A percentile compares a stretch with the other conserved stretches of the same genome.
These are phyloP conservation scores for Grallaria varia DNA, from an alignment of 2,113 vertebrate species.

Conservation along the genomic window DNA sequence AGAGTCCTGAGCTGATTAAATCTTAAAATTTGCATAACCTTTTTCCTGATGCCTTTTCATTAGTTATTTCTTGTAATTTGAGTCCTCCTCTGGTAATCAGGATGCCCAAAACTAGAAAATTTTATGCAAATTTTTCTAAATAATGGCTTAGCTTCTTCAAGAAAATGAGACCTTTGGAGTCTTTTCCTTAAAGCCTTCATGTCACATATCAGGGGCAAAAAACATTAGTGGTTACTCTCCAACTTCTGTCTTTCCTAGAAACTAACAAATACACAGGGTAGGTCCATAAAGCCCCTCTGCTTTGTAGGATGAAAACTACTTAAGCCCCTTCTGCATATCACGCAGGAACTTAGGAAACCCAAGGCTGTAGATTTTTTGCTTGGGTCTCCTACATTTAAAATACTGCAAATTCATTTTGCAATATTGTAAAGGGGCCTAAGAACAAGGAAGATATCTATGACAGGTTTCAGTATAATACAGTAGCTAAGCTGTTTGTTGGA, in stretches of 20 bases:
- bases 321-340: background rate
- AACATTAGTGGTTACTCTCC: background rate
- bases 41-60: background rate
- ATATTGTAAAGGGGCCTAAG: background rate
- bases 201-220: background rate
- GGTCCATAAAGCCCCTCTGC: background rate
- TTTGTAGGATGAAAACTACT: background rate
- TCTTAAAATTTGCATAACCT: background rate
- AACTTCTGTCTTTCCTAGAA: background rate
- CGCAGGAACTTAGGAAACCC: background rate
- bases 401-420: background rate
- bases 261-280: background rate
- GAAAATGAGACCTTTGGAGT: background rate
- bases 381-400: background rate
- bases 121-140: background rate
- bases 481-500: background rate
- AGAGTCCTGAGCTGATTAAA: background rate
- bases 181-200: background rate
- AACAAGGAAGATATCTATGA: background rate
- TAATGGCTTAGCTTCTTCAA: background rate
- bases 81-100: background rate
- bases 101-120: background rate
- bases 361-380: background rate
- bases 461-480: background rate
- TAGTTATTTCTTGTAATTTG: background rate